Conservation (phyloP, 2,113 vertebrate species). For the Zosterops japonicus region DNA sequence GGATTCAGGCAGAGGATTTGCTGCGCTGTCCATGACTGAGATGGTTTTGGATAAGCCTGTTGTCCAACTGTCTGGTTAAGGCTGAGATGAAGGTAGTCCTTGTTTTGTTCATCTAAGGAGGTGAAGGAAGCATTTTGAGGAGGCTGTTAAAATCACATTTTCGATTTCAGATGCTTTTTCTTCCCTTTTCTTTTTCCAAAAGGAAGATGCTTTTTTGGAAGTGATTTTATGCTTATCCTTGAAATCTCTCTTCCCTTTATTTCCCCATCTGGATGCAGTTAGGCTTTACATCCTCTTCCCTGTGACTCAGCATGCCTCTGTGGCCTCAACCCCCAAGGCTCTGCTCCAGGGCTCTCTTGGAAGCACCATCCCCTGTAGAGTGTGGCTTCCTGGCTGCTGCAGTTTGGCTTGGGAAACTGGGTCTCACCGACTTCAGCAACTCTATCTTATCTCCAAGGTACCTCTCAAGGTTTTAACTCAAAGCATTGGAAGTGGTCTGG, state of each 20-base stretch:
- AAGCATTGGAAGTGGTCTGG: background rate
- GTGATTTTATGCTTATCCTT: background rate
- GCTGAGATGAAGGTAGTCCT: background rate
- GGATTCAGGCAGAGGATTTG: background rate
- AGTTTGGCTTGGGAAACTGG: background rate
- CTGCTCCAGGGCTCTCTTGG: background rate
- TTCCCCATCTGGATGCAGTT: constrained; percentile 9
- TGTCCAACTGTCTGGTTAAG: background rate
- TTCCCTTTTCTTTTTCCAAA: background rate
- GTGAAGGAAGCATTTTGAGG: background rate
- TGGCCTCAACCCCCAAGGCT: background rate
- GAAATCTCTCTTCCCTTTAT: background rate
- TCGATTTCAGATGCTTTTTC: background rate
- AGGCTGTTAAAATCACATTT: background rate
- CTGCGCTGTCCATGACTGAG: background rate
- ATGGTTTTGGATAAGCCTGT: background rate
- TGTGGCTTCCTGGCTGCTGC: background rate
- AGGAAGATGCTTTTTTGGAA: background rate
- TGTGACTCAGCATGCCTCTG: background rate
- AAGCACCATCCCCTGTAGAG: background rate
- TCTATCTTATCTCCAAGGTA: background rate
- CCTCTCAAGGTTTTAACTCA: background rate
- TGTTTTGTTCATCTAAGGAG: background rate
- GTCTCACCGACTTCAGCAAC: background rate
- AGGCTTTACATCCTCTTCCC: background rate